Conservation (phyloP, 1,140 invertebrate species). For the Drosophila ananassae region DNA sequence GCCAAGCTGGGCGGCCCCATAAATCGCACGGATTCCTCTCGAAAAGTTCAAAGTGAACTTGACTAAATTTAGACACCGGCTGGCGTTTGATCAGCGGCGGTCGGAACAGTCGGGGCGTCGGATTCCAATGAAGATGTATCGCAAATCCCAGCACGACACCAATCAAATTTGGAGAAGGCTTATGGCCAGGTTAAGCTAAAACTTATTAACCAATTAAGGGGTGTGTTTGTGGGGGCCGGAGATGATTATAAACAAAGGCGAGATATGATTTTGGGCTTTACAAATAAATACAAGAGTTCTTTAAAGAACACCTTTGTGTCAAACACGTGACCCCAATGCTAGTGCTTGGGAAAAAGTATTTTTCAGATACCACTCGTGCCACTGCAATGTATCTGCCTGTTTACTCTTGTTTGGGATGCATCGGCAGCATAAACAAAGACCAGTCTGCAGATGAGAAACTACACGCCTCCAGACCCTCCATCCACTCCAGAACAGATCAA, state of each 20-base stretch:
- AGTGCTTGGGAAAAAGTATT: conserved; percentile 7
- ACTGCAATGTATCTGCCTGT: conserved; percentile 25
- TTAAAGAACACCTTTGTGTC: neutral
- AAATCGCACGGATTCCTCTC: conserved; percentile 54
- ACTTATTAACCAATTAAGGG: neutral
- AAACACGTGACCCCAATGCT: conserved; percentile 10
- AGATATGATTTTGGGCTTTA: neutral
- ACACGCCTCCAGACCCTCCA: neutral
- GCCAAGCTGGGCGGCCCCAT: conserved; percentile 47
- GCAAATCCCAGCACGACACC: conserved; percentile 43
- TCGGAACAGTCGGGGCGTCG: conserved; percentile 5
- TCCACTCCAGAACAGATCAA: conserved; percentile 44
- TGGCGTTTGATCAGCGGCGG: conserved; percentile 36
- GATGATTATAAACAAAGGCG: conserved; percentile 3
- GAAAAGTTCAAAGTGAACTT: conserved; percentile 62
- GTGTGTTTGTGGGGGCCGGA: neutral
- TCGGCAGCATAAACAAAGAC: conserved; percentile 42
- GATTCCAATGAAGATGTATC: conserved; percentile 57
- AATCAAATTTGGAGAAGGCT: conserved; percentile 16
- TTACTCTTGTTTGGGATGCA: conserved; percentile 45
- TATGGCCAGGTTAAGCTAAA: neutral
- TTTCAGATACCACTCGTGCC: neutral
- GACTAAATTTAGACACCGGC: conserved; percentile 45
- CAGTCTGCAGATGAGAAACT: conserved; percentile 34
- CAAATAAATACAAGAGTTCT: neutral